phyloP scores from a whole-genome alignment of 2,888 invertebrate genomes.

The Orthosia gothica region DNA sequence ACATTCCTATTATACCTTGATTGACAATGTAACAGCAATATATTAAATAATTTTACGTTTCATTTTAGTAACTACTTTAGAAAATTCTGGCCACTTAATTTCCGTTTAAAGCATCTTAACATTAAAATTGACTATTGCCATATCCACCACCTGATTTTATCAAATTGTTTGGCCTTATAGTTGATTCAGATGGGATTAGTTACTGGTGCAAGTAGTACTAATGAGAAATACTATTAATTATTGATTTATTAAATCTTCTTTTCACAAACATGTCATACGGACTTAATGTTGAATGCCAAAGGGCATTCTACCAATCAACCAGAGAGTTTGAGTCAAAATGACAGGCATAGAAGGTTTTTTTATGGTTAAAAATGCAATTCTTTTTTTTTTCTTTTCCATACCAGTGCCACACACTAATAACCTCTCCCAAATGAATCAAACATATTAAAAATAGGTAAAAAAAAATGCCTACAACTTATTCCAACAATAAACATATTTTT shows the following conservation, averaged over 20 bases:
- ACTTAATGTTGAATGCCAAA: too few relatives aligned
- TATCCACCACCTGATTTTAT: slow-evolving; percentile 27
- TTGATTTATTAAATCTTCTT: too few relatives aligned
- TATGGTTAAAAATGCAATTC: not conserved
- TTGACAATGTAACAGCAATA: slow-evolving; percentile 39
- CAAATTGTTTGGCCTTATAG: not conserved
- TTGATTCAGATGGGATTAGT: slow-evolving; percentile 7
- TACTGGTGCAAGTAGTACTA: not conserved
- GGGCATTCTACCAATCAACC: not conserved
- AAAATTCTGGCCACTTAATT: not conserved
- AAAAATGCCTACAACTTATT: not conserved
- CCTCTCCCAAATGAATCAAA: not conserved
- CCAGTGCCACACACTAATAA: slow-evolving; percentile 4
- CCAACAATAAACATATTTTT: not conserved
- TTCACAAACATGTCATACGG: too few relatives aligned
- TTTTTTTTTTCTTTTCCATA: not conserved
- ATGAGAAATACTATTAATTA: not conserved
- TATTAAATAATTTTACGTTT: not conserved
- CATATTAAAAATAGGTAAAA: not conserved
- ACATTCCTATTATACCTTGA: not conserved
- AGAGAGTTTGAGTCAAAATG: not conserved
- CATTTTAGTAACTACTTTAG: not conserved
- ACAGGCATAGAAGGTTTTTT: too few relatives aligned
- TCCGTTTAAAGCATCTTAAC: not conserved
- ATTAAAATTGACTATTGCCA: slow-evolving; percentile 27